Conservation (phyloP, 1,140 invertebrate genomes). For the Hylaeus anthracinus region DNA sequence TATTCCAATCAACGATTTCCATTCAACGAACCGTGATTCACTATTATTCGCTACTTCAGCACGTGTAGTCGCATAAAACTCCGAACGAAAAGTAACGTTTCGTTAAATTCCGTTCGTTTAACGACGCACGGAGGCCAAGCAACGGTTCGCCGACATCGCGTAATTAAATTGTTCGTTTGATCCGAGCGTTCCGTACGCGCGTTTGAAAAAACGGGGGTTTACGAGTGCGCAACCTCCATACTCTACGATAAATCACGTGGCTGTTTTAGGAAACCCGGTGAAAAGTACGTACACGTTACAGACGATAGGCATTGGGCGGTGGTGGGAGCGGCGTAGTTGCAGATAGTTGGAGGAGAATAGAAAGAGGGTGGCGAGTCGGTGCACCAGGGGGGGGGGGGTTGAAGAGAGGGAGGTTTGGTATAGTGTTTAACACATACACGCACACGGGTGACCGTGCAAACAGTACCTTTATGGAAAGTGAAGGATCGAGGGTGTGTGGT, state of each 20-base stretch:
- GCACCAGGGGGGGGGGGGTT: conserved; percentile 28
- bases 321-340: conserved; percentile 42
- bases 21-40: too few relatives aligned
- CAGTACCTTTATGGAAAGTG: conserved; percentile 58
- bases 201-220: conserved; percentile 27
- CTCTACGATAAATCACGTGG: conserved; percentile 52
- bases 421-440: conserved; percentile 58
- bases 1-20: neutral
- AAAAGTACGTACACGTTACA: conserved; percentile 48
- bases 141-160: neutral
- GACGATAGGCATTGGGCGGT: conserved; percentile 48
- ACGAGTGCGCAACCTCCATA: conserved; percentile 38
- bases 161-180: conserved; percentile 26
- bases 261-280: conserved; percentile 50
- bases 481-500: conserved; percentile 50
- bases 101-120: neutral
- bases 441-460: conserved; percentile 41
- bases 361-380: conserved; percentile 51
- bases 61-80: neutral
- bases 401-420: conserved; percentile 44
- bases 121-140: neutral
- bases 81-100: too few relatives aligned
- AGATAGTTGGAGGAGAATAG: conserved; percentile 53
- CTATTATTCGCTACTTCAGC: too few relatives aligned
- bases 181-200: neutral